Base-by-base conservation (phyloP, 2,113 vertebrate genomes). In the Leptosomus discolor region DNA sequence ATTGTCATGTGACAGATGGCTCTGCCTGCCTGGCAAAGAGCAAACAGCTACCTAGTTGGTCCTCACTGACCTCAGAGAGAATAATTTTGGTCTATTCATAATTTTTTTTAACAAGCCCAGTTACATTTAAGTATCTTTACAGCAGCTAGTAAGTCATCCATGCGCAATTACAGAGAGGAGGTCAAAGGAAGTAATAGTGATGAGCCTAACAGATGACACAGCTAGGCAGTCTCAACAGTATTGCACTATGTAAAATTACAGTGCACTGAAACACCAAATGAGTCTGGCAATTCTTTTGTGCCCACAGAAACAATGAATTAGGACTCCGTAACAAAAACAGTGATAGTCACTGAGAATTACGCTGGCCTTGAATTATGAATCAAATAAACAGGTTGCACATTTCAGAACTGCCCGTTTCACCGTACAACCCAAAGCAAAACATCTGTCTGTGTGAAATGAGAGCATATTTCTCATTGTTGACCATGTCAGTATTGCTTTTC, bases 121-220 rank as follows among this genome's bases (percentile, higher is more conserved):
- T 36, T 73, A 84, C 65, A 87, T 79, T 85, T 85, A 91, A 70
- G 76, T 57, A 92, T 60, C 43, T 94, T 91, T 87, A 71, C 2
- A 6, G 89, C 73, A 82, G 91, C 80, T n/a, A 71, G 30, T 91
- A 94, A 95, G 80, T 89, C 92, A 95, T 79, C 77, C 73, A 22
- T 15, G 61, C 6, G 61, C 82, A 95, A 92, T 94, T 95, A 94
- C 65, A 57, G 20, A 91, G 94, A 89, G 74, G 73, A 94, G 89
- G 96, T 94, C 92, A 94, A 94, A 97, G 94, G 95, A 97, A 97
- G 83, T 75, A 92, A 82, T n/a, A 92, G 89, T 3, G 74, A 96
- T 50, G 95, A 92, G 92, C 45, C 63, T 70, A 88, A 41, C 61
- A 94, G 94, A 88, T 94, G 91, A 96, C 94, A 91, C 56, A 95